phyloP scores from a whole-genome alignment of 2,888 invertebrate species.

The Drosophila limbata region DNA sequence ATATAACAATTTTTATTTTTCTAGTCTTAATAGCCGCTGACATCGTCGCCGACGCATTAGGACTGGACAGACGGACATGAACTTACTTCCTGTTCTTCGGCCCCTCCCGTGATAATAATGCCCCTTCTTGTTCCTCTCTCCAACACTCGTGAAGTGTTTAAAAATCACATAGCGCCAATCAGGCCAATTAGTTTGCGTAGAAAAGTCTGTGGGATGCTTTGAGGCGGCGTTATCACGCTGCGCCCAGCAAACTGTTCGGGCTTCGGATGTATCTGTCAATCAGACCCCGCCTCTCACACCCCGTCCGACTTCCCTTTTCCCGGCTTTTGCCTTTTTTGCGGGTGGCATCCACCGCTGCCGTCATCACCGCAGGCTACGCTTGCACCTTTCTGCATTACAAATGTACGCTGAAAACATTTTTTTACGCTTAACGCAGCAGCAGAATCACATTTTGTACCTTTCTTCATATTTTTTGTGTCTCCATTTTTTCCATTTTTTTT shows the following conservation, averaged over 20 bases:
- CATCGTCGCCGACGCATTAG: background rate
- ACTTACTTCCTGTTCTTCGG: background rate
- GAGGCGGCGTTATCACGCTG: conserved; percentile 40
- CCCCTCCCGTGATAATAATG: background rate
- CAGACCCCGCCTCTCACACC: background rate
- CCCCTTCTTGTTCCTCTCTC: background rate
- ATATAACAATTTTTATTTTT: background rate
- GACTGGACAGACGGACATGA: background rate
- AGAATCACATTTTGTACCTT: conserved; percentile 33
- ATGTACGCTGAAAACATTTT: conserved; percentile 63
- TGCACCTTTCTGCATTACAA: conserved; percentile 79
- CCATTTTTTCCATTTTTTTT: conserved; percentile 27
- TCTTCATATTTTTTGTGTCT: conserved; percentile 33
- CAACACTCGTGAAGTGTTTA: conserved; percentile 36
- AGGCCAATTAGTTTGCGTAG: conserved; percentile 78
- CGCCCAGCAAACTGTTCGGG: conserved; percentile 26
- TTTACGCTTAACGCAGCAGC: conserved; percentile 49
- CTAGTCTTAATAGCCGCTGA: background rate
- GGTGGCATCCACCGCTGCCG: conserved; percentile 27
- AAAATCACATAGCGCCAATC: conserved; percentile 70
- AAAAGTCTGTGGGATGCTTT: conserved; percentile 60
- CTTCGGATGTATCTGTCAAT: conserved; percentile 29
- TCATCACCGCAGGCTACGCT: conserved; percentile 60
- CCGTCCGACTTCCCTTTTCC: background rate
- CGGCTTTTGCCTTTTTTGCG: background rate